These are phyloP conservation scores for Himalopsyche tibetana DNA, from an alignment of 2,888 invertebrate species.

Conservation along the genomic window DNA sequence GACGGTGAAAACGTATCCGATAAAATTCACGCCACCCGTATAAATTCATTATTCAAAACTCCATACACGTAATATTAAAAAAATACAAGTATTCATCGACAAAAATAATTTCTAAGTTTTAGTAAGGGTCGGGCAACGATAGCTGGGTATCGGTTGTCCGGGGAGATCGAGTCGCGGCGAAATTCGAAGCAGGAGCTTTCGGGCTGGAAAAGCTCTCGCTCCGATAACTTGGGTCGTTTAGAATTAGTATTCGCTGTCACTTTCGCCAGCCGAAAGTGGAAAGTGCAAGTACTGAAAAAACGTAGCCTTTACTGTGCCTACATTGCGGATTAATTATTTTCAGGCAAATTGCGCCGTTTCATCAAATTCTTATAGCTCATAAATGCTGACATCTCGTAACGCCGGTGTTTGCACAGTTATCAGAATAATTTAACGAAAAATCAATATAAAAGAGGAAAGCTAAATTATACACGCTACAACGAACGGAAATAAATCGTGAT, in stretches of 20 bases:
- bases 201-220: neutral
- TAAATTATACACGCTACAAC: too few species aligned
- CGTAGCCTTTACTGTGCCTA: neutral
- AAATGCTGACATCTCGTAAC: too few species aligned
- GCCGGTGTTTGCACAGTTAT: too few species aligned
- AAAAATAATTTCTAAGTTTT: constrained; percentile 35
- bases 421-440: too few species aligned
- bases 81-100: constrained; percentile 32
- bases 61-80: constrained; percentile 15
- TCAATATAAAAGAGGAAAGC: too few species aligned
- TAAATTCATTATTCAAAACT: neutral
- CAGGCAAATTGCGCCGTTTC: too few species aligned
- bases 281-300: constrained; percentile 27
- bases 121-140: constrained; percentile 35
- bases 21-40: constrained; percentile 1
- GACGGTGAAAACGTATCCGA: constrained; percentile 24
- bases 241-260: constrained; percentile 19
- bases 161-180: constrained; percentile 60
- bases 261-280: constrained; percentile 39
- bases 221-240: neutral
- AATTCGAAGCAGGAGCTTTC: neutral
- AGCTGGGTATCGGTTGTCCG: neutral
- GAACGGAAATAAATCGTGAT: too few species aligned
- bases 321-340: too few species aligned
- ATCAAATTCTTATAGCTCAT: too few species aligned